Evolutionary conservation across 2,888 invertebrate species (phyloP).

Genomic region (Frankliniella intonsa): DNA sequence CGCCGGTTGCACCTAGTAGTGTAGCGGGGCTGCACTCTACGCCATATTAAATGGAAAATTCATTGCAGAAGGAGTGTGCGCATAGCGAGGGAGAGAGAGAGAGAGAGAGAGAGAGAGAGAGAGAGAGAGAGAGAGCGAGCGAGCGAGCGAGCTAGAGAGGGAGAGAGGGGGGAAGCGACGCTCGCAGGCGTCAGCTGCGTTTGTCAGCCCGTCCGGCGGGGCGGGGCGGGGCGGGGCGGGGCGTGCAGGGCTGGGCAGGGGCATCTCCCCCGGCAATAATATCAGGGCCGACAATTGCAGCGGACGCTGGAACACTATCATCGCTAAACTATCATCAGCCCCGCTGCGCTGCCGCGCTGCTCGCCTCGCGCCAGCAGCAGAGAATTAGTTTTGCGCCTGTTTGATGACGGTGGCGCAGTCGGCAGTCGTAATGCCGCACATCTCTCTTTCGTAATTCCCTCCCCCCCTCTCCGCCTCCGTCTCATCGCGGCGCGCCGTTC

Average conservation of each 20-base stretch:
- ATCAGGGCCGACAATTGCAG: conserved; percentile 43
- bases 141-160: not conserved
- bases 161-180: not conserved
- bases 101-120: not conserved
- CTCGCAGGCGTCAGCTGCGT: conserved; percentile 40
- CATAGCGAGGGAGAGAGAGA: conserved; percentile 38
- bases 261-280: not conserved
- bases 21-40: not conserved
- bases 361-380: too few species aligned
- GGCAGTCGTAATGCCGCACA: too few species aligned
- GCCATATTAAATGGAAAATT: conserved; percentile 15
- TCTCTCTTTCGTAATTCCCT: not conserved
- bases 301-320: conserved; percentile 3
- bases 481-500: too few species aligned
- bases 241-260: not conserved
- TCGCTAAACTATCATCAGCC: not conserved
- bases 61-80: conserved; percentile 37
- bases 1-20: not conserved
- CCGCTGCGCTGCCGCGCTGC: too few species aligned
- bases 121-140: not conserved
- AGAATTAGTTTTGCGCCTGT: too few species aligned
- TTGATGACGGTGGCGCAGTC: too few species aligned
- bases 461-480: not conserved
- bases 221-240: not conserved
- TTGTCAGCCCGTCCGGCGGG: conserved; percentile 38